Base-by-base conservation (phyloP, 2,797 vertebrate genomes). In the Tarsius wallacei region DNA sequence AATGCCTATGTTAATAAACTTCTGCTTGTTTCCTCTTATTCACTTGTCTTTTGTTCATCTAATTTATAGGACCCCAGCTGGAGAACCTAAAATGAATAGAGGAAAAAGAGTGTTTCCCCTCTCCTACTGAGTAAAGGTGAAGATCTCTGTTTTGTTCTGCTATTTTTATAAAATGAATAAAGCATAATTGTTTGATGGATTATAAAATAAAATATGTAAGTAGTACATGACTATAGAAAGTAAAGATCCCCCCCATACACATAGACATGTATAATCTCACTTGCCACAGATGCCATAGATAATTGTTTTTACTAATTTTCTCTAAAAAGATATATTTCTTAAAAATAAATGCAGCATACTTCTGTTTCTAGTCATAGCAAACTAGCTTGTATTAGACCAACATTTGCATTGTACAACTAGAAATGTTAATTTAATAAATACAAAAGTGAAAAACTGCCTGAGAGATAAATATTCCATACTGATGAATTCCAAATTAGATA, bases 141-240 rank as follows among this genome's bases (percentile, higher is more conserved):
- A 93, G 59, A 7, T 10, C 24, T 1, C 47, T 77, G 33, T 36
- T 91, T 74, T 14, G 9, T 59, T 61, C 31, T 64, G 51, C 42
- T 42, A 61, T 55, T 93, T 59, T 84, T 63, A 70, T 15, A 71
- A 59, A 90, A 86, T 17, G 7, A n/a, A 78, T 63, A 89, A 81
- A 88, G 5, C 51, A 70, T 42, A 26, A 51, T 31, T 57, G 19
- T 26, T 93, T 94, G 22, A 31, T 22, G 49, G 51, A 51, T 49
- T 90, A 7, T 63, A 93, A 80, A 89, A 94, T 83, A 93, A 92
- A 91, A 81, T 22, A 22, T n/a, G 22, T 16, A 71, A 70, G 71
- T 85, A 8, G 36, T 66, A 36, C 42, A 86, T 17, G 36, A 73
- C 49, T 82, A 28, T 26, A 81, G 42, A 63, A 80, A 91, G 14